phyloP scores from a whole-genome alignment of 1,140 invertebrate genomes.

The Drusus annulatus region DNA sequence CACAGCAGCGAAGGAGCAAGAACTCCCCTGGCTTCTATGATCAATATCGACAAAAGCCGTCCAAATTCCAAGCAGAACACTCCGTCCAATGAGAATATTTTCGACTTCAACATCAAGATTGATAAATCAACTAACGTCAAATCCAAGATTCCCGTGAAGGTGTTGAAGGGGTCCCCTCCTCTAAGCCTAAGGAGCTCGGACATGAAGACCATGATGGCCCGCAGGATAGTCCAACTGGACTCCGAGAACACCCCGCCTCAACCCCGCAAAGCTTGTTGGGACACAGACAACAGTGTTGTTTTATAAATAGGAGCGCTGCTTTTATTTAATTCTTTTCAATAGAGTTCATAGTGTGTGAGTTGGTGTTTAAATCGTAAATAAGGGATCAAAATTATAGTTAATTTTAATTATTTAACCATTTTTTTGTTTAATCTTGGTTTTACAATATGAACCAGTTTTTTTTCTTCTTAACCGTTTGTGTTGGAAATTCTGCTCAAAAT shows the following conservation, averaged over 20 bases:
- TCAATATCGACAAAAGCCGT: slow-evolving; percentile 46
- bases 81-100: slow-evolving; percentile 32
- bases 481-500: too few relatives aligned
- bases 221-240: slow-evolving; percentile 47
- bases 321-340: too few relatives aligned
- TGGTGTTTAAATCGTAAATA: too few relatives aligned
- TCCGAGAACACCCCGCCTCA: slow-evolving; percentile 71
- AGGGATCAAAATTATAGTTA: too few relatives aligned
- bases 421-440: too few relatives aligned
- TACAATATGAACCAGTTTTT: too few relatives aligned
- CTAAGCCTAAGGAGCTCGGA: neutral
- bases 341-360: too few relatives aligned
- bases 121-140: slow-evolving; percentile 32
- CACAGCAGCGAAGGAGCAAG: slow-evolving; percentile 45
- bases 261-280: slow-evolving; percentile 68
- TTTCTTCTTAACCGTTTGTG: too few relatives aligned
- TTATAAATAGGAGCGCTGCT: slow-evolving; percentile 60
- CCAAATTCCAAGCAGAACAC: slow-evolving; percentile 34
- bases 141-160: slow-evolving; percentile 54
- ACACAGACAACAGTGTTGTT: slow-evolving; percentile 69
- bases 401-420: too few relatives aligned
- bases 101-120: slow-evolving; percentile 14
- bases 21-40: slow-evolving; percentile 53
- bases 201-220: slow-evolving; percentile 32
- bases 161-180: slow-evolving; percentile 23